Evolutionary conservation across 2,797 vertebrate genomes (phyloP), one percentile per base, ranked within the genome.

Genomic region (Chloroceryle inda): DNA sequence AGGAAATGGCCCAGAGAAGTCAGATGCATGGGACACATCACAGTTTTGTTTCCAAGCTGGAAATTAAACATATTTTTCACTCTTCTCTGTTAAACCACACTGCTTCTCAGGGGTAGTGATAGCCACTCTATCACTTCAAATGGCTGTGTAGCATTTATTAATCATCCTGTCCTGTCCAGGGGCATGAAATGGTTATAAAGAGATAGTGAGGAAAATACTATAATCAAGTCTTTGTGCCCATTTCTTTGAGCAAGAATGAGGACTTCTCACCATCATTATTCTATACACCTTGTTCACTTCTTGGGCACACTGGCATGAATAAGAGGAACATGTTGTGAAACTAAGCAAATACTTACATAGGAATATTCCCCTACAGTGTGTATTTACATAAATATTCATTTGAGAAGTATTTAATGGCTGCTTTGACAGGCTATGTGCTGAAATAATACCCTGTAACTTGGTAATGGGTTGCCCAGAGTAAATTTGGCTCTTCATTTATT

Each of bases 241-340:
- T 82, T 78, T 85, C 37, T 91, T 94, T 88, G 73, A 75, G 67
- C 37, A 92, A 67, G 50, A 84, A 49, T 1, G 16, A 92, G 55
- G 55, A 44, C 58, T 96, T 77, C 79, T 83, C 91, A 85, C 92
- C 88, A 61, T 90, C 96, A 92, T 94, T 92, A 88, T 84, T 92
- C 88, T 89, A 92, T 90, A 88, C 91, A 94, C 85, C 89, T 94
- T 90, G 95, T 90, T 84, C 95, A 59, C 87, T 95, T 89, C 84
- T 89, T 37, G 76, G 91, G 95, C 95, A 94, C 95, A 47, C 94
- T 96, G 96, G 95, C 92, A 85, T 2, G 64, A 72, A 53, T 0
- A 23, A 94, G 91, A 88, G 96, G 95, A 96, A 96, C 95, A 86
- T 86, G 92, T 94, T 96, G 91, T 94, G 95, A 96, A 96, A 94